Conservation (phyloP, 2,888 invertebrate species). For the Diarsia mendica region DNA sequence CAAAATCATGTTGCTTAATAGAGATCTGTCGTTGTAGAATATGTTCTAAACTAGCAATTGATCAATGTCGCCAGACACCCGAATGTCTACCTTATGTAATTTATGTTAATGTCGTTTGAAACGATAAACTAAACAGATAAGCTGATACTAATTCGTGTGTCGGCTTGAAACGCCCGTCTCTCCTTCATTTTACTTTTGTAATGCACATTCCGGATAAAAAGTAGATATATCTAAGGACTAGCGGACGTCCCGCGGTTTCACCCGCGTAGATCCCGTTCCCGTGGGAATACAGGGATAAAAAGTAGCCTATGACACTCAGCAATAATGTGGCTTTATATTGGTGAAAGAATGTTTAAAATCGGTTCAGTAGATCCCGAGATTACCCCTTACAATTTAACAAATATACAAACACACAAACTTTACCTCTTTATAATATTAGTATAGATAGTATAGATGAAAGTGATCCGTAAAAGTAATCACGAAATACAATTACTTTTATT, state of each 20-base stretch:
- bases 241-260: too few species aligned
- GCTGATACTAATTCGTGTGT: conserved; percentile 32
- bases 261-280: too few species aligned
- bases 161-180: conserved; percentile 22
- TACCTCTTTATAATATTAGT: too few species aligned
- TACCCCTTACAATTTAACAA: too few species aligned
- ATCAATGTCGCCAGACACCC: conserved; percentile 46
- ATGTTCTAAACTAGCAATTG: conserved; percentile 52
- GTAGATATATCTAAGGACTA: too few species aligned
- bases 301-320: too few species aligned
- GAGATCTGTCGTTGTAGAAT: conserved; percentile 33
- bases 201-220: conserved; percentile 23
- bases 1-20: conserved; percentile 42
- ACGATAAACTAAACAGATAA: conserved; percentile 50
- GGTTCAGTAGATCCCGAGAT: too few species aligned
- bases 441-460: conserved; percentile 60
- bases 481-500: conserved; percentile 40
- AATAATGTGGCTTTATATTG: too few species aligned
- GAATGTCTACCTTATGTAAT: conserved; percentile 44
- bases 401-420: too few species aligned
- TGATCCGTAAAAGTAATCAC: conserved; percentile 34
- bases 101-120: conserved; percentile 43
- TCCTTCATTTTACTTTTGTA: conserved; percentile 17
- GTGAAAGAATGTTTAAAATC: too few species aligned
- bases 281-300: too few species aligned